Base-by-base conservation (phyloP, 2,113 vertebrate species). In the Taxidea taxus region DNA sequence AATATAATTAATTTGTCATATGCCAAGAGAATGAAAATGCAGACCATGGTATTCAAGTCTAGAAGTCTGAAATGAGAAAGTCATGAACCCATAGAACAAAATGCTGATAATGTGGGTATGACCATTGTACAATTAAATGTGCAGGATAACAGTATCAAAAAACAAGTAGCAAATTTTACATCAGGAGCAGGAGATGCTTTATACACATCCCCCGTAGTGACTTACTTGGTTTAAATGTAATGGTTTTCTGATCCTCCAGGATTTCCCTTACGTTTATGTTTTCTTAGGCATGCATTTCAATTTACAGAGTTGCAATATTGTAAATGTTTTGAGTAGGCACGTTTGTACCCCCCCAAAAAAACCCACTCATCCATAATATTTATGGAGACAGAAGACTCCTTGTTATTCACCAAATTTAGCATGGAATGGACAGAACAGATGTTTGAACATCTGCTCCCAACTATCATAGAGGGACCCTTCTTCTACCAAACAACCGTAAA, bases 1-100 rank as follows among this genome's bases (percentile, higher is more conserved):
- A n/a, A 23, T 12, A 12, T 1, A 4, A 34, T 1, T 5, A 9
- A 27, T 44, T 1, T 4, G 6, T 27, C 6, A 0, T 27, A 29
- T 3, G 11, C 20, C 6, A 20, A 66, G 72, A 27, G 8, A 0
- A 1, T 23, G 13, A 44, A 68, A 82, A 12, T 56, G 47, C 8
- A 7, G 62, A 56, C 20, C 18, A 8, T 23, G 16, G 29, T 34
- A 34, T 8, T 56, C 13, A 56, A 77, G 60, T n/a, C 47, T 70
- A 47, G 15, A 49, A 21, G 1, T 39, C 60, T 72, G 60, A 47
- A 31, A 11, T 7, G 44, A 42, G 47, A 42, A 27, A 4, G 27
- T 18, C 5, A 23, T 4, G 60, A 68, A 16, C 23, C n/a, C 47
- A 10, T 16, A 1, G 16, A 11, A 25, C 39, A 60, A 77, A n/a